Base-by-base conservation (phyloP, 2,113 vertebrate species). In the Myodes glareolus region DNA sequence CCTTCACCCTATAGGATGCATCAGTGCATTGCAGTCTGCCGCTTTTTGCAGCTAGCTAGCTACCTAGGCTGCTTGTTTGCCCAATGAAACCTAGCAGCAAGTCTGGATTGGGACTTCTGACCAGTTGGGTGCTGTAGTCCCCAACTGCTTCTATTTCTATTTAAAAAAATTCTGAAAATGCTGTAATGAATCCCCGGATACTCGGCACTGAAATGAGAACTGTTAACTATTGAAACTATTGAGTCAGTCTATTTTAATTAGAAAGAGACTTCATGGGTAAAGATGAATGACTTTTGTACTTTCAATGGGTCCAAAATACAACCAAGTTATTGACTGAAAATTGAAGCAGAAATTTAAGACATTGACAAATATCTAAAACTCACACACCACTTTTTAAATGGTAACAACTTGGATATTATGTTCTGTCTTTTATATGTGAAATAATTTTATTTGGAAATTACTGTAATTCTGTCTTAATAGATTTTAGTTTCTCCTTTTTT, bases 391-490 rank as follows among this genome's bases (percentile, higher is more conserved):
- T 61, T 25, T 55, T 58, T 76, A 10, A 72, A 29, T 72, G 76
- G 1, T 55, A 47, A 65, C 47, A 72, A 11, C 67, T 68, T 89
- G 21, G 25, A 73, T 47, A 73, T 81, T 85, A 61, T 61, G 12
- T 27, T 39, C 52, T 67, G 36, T 82, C 80, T 86, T 87, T 36
- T 47, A n/a, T 7, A 13, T 50, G 29, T 36, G 61, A 86, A 90
- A 95, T 73, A 75, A 31, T 45, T 92, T 78, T 86, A 75, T 36
- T 29, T 95, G 14, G 2, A 87, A 76, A 90, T 86, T 76, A 31
- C 73, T 47, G 8, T 31, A 87, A 36, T 78, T 65, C 45, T 90
- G 19, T 90, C 68, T 8, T 67, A 63, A 55, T 73, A 90, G 16
- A 61, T 82, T 7, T 50, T 88, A n/a, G 77, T n/a, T 77, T 70